Evolutionary conservation across 2,113 vertebrate genomes (phyloP), one percentile per base, ranked within the genome.

Genomic region (Rafetus swinhoei): DNA sequence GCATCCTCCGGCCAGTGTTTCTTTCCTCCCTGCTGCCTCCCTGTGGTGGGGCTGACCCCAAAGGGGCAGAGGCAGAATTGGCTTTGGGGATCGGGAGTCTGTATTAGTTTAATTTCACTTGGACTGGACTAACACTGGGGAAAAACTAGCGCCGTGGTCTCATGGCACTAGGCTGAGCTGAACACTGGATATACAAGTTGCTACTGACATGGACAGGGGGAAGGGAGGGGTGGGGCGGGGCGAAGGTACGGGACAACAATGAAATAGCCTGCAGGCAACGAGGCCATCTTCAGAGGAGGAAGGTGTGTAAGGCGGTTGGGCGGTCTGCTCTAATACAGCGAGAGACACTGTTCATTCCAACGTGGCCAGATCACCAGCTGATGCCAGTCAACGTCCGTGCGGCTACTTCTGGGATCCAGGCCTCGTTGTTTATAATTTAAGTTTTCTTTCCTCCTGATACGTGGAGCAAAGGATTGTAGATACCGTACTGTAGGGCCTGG

Each of bases 101-200:
- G 19, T 15, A n/a, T 87, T 82, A 45, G 76, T 82, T 83, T 11
- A 74, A 21, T 29, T 53, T 35, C 24, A 15, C 27, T 57, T 65
- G 81, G 85, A 77, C 39, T 77, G 74, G 74, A 79, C 53, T 92
- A 84, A 92, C 90, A 92, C 90, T 87, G 90, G 90, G 76, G 74
- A 59, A 54, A 76, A 25, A 16, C 13, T n/a, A 62, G 54, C 35
- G n/a, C 53, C 54, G 4, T 52, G 72, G 57, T 91, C 80, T 81
- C 21, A 65, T 69, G 57, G 81, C 89, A 92, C 85, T 87, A 72
- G 90, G 90, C 62, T 76, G 76, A 55, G 65, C 52, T 56, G 59
- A 91, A 85, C 90, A 91, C 90, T 92, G 85, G 90, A 92, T 69
- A 35, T 62, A 87, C 57, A 52, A 81, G 86, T 53, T 59, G 81